Evolutionary conservation across 1,140 invertebrate genomes (phyloP), one percentile per base, ranked within the genome.

Genomic region (Drosophila ironensis): DNA sequence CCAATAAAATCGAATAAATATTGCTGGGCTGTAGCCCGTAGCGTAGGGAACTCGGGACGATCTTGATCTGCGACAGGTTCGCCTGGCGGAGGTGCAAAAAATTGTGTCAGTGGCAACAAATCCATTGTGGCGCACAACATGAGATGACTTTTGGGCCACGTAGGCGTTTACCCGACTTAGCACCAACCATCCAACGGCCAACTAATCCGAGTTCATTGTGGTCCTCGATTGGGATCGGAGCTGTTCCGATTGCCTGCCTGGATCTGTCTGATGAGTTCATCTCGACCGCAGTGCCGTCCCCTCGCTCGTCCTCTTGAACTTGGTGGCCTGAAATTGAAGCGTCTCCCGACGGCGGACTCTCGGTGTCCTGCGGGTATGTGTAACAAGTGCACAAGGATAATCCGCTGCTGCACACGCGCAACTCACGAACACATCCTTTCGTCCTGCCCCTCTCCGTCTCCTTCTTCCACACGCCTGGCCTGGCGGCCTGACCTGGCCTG

Each of bases 91-190:
- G 66, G 80, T 80, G 71, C 60, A 51, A 67, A 51, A 77, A 84
- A 84, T 84, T 84, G 63, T 84, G 73, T 72, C 74, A 86, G 70
- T 63, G 41, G 24, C 17, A 9, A 24, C 30, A 74, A 74, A 66
- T 81, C 82, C 72, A 44, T 75, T 77, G 42, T 67, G 57, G 60
- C 73, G 52, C 73, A 71, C 84, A 86, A 88, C 84, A 84, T 88
- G 84, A 88, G 53, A 74, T 87, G 84, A 87, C 84, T 88, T 88
- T 63, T 74, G 60, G 50, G 9, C 56, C 60, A 33, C 22, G 86
- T 81, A 78, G 86, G 86, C 86, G 86, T 88, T 88, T 88, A 88
- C 86, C 71, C 35, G 81, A 63, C 86, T 88, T 88, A 88, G 63
- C 75, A 74, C 48, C 67, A 14, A 66, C 68, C 66, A 77, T n/a